Percentiles rank a stretch among this genome's conserved stretches.
These are phyloP conservation scores for Siphamia tubifer DNA, from an alignment of 2,113 vertebrate species.

Conservation along the genomic window DNA sequence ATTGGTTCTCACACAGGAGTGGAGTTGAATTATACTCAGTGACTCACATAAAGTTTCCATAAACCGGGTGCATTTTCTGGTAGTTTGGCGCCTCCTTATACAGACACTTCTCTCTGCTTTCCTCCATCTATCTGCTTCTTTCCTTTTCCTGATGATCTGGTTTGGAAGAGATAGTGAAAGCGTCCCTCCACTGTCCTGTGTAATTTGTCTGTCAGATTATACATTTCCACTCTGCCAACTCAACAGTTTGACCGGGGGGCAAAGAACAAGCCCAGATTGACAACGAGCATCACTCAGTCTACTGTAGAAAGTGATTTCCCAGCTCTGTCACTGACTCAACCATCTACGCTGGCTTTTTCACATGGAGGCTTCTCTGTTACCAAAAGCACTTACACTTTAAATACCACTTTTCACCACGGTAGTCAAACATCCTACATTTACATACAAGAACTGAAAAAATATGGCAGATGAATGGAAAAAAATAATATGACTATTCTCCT, in stretches of 20 bases:
- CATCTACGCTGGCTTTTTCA: constrained; percentile 8
- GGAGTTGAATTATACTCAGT: neutral
- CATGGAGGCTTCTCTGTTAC: neutral
- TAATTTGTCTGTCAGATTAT: constrained; percentile 66
- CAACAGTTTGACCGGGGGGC: constrained; percentile 53
- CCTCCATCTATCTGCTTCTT: too few relatives aligned
- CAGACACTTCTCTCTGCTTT: neutral
- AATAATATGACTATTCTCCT: too few relatives aligned
- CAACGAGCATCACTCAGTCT: constrained; percentile 34
- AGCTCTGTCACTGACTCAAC: constrained; percentile 30
- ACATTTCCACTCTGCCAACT: constrained; percentile 54
- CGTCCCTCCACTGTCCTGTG: constrained; percentile 35
- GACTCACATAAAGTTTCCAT: neutral
- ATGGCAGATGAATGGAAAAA: too few relatives aligned
- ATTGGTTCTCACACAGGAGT: neutral
- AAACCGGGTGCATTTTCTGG: neutral
- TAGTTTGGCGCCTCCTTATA: neutral
- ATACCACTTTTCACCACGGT: neutral
- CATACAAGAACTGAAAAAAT: too few relatives aligned
- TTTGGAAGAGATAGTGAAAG: constrained; percentile 7
- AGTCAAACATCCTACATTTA: neutral
- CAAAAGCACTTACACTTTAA: neutral
- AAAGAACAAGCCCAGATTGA: constrained; percentile 36
- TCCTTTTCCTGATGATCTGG: constrained; percentile 29
- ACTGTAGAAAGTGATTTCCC: constrained; percentile 31